A percentile compares a stretch with the other conserved stretches of the same genome.
Conservation (phyloP, 2,888 invertebrate genomes). For the Noctua janthe region DNA sequence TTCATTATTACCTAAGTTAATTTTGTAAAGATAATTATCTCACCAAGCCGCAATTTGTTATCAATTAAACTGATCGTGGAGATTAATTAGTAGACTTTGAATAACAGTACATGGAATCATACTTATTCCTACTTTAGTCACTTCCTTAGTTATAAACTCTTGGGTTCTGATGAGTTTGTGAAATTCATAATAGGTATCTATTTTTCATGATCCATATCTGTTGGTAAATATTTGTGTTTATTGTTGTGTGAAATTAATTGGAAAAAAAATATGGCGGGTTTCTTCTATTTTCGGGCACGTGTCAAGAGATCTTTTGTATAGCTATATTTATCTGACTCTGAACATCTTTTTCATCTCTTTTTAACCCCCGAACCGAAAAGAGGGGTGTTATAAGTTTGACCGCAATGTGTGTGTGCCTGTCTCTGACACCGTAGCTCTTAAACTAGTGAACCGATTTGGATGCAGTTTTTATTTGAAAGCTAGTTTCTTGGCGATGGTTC, state of each 20-base stretch:
- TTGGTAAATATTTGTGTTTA: not conserved
- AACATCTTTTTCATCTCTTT: not conserved
- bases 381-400: too few species aligned
- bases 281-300: not conserved
- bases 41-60: not conserved
- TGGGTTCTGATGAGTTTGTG: not conserved
- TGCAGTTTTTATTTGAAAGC: too few species aligned
- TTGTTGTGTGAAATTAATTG: not conserved
- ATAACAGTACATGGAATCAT: not conserved
- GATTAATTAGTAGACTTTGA: not conserved
- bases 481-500: too few species aligned
- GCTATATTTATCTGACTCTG: not conserved
- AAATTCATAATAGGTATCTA: not conserved
- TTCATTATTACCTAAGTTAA: conserved; percentile 2
- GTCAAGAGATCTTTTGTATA: not conserved
- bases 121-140: not conserved
- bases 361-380: too few species aligned
- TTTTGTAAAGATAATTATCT: conserved; percentile 19
- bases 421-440: too few species aligned
- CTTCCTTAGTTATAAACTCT: not conserved
- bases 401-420: too few species aligned
- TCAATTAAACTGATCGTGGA: conserved; percentile 2
- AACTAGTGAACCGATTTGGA: too few species aligned
- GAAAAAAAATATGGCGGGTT: not conserved
- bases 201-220: not conserved